phyloP scores from a whole-genome alignment of 2,888 invertebrate genomes.

The Thecocarcelia acutangulata region DNA sequence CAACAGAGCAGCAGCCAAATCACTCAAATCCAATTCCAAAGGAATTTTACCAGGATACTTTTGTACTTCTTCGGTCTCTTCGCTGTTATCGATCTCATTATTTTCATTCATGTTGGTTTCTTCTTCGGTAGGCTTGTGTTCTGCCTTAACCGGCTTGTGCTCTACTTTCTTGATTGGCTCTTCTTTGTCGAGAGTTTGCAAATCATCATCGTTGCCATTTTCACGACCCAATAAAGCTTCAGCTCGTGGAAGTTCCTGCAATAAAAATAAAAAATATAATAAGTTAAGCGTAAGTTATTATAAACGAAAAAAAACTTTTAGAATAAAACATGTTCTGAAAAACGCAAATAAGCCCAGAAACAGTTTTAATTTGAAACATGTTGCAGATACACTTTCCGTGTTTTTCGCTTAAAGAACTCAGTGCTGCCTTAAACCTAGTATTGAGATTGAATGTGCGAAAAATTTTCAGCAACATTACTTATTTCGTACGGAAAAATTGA shows the following conservation, averaged over 20 bases:
- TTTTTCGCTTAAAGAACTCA: too few species aligned
- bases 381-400: too few species aligned
- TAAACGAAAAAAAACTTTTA: too few species aligned
- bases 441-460: too few species aligned
- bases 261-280: too few species aligned
- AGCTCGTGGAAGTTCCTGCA: slow-evolving; percentile 81
- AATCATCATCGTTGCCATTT: slow-evolving; percentile 76
- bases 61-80: slow-evolving; percentile 85
- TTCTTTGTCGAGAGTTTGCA: slow-evolving; percentile 78
- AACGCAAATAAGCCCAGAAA: too few species aligned
- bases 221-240: slow-evolving; percentile 81
- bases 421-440: too few species aligned
- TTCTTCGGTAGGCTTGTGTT: slow-evolving; percentile 70
- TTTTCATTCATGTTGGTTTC: slow-evolving; percentile 81
- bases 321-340: too few species aligned
- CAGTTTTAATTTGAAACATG: too few species aligned
- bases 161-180: slow-evolving; percentile 75
- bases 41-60: slow-evolving; percentile 87
- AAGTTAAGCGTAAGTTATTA: too few species aligned
- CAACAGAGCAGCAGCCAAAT: slow-evolving; percentile 88
- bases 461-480: too few species aligned
- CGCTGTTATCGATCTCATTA: slow-evolving; percentile 79
- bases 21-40: slow-evolving; percentile 91
- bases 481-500: too few species aligned
- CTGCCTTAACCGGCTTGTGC: slow-evolving; percentile 72